Base-by-base conservation (phyloP, 2,888 invertebrate species). In the Galeruca laticollis region DNA sequence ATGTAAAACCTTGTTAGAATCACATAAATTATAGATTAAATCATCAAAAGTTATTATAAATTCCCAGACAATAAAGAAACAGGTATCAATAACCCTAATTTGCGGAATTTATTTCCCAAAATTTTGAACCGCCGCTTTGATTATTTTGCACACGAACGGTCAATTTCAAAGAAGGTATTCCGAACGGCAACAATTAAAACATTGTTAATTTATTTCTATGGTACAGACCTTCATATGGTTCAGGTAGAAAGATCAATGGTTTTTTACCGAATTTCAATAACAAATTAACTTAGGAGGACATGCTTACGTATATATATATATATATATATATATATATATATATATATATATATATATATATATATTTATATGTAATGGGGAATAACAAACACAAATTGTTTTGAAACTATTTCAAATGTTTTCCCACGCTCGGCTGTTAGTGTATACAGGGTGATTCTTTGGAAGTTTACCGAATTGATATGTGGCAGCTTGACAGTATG, bases 81-180 rank as follows among this genome's bases (percentile, higher is more conserved):
- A 51, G 56, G 56, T 61, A 61, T 51, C 51, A 35, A 61, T 61
- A 61, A 61, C 61, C 49, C 49, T 61, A 35, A 61, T 61, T 61
- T 61, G 51, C 61, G 33, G 11, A 61, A 61, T 61, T 61, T 49
- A 13, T 61, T 51, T 61, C 61, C 18, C 1, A 11, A 51, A 61
- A 54, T 54, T 54, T 54, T 20, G 10, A 31, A 56, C 21, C 26
- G 56, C 26, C 51, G 18, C 51, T 21, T 56, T 31, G 56, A 31
- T 43, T 31, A 56, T 56, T 56, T 56, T 11, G 11, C 35, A 57
- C 56, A 18, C 35, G 56, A 18, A 33, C 56, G 56, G 56, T 33
- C 13, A 18, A 57, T 33, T 57, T 57, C 56, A 57, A 35, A 57
- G 35, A 57, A 57, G 35, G 15, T 47, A 15, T 57, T 5, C 56